Conservation (phyloP, 2,797 vertebrate genomes). For the Allobates femoralis region DNA sequence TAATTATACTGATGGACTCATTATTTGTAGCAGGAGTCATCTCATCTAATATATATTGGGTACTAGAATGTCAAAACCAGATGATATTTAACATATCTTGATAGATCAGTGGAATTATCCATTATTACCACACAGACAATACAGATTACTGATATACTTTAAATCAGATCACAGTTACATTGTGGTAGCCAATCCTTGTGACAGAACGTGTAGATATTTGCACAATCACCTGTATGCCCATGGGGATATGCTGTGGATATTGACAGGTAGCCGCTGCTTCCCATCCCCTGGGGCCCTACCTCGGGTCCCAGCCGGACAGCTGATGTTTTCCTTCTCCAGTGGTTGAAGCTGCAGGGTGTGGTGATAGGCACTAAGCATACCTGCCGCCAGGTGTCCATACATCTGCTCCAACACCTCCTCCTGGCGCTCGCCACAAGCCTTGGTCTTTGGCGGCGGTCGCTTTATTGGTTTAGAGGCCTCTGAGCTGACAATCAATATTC, state of each 20-base stretch:
- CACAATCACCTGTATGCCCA: conserved; percentile 91
- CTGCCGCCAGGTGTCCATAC: conserved; percentile 89
- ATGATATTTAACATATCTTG: too few species aligned
- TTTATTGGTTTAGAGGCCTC: conserved; percentile 72
- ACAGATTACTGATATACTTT: background rate
- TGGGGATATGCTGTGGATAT: conserved; percentile 90
- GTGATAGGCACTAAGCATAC: conserved; percentile 91
- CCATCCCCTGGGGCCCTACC: conserved; percentile 68
- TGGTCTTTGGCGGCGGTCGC: conserved; percentile 74
- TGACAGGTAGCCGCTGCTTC: conserved; percentile 82
- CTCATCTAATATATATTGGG: too few species aligned
- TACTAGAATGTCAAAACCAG: too few species aligned
- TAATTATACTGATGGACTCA: too few species aligned
- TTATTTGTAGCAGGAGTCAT: too few species aligned
- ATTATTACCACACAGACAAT: too few species aligned
- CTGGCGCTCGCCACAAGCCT: conserved; percentile 85
- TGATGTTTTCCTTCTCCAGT: conserved; percentile 81
- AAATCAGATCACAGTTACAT: background rate
- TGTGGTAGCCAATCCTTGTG: too few species aligned
- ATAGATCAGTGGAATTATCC: too few species aligned
- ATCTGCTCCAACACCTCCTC: conserved; percentile 93
- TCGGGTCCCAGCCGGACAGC: conserved; percentile 79
- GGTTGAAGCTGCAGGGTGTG: conserved; percentile 91
- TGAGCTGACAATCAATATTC: conserved; percentile 65
- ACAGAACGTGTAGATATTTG: background rate